Evolutionary conservation across 2,888 invertebrate species (phyloP).

Genomic region (Euproctis similis): DNA sequence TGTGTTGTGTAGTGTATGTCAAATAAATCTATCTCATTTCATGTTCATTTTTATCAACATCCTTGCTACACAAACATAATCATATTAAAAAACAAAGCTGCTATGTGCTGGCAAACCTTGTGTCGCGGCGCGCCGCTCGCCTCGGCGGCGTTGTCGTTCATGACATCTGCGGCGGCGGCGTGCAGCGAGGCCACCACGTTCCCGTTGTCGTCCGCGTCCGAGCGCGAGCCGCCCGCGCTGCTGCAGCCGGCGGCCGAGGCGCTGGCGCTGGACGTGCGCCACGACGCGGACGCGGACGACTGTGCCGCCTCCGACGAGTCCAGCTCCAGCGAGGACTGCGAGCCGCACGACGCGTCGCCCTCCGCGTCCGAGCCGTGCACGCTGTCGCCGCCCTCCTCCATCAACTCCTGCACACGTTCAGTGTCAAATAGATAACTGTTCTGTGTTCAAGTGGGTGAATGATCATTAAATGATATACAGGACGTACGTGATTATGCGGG

Average conservation of each 20-base stretch:
- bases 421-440: too few relatives aligned
- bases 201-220: constrained; percentile 48
- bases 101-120: background rate
- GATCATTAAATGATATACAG: too few relatives aligned
- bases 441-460: too few relatives aligned
- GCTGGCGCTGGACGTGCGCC: constrained; percentile 32
- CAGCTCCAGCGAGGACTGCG: constrained; percentile 50
- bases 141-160: constrained; percentile 22
- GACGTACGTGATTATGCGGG: too few relatives aligned
- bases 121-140: constrained; percentile 33
- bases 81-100: too few relatives aligned
- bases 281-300: constrained; percentile 31
- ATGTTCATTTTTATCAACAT: too few relatives aligned
- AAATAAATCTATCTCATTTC: too few relatives aligned
- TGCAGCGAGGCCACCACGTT: constrained; percentile 22
- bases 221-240: constrained; percentile 21
- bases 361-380: constrained; percentile 16
- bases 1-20: too few relatives aligned
- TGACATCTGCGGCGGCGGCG: constrained; percentile 8
- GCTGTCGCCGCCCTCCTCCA: constrained; percentile 33
- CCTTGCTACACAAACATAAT: too few relatives aligned
- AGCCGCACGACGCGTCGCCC: constrained; percentile 17
- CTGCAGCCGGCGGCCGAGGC: too few relatives aligned
- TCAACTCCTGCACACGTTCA: constrained; percentile 21
- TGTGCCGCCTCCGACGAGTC: constrained; percentile 40